Percentiles rank a stretch among this genome's conserved stretches.
Conservation (phyloP, 2,888 invertebrate genomes). For the Camponotus fellah region DNA sequence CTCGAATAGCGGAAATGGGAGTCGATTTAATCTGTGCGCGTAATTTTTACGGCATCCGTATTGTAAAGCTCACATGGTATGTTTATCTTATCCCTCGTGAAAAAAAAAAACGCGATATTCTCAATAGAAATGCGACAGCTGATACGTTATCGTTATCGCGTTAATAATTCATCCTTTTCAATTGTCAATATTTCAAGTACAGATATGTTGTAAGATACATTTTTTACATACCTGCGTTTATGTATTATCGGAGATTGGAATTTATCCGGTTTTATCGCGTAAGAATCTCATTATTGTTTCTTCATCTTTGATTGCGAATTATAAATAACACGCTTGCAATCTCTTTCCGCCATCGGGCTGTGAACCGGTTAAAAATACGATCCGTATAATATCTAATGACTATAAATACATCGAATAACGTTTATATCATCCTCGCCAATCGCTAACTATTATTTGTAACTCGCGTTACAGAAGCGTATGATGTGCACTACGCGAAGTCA, state of each 20-base stretch:
- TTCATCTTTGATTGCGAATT: constrained; percentile 9
- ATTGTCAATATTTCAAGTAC: constrained; percentile 9
- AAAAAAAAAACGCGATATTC: background rate
- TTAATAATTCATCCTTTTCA: constrained; percentile 21
- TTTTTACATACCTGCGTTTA: background rate
- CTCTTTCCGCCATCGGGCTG: constrained; percentile 52
- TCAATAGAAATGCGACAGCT: constrained; percentile 5
- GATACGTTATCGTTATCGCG: constrained; percentile 8
- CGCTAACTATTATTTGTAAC: constrained; percentile 40
- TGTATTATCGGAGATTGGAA: constrained; percentile 1
- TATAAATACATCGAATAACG: constrained; percentile 48
- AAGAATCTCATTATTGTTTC: constrained; percentile 22
- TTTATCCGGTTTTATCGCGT: background rate
- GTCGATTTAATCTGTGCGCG: background rate
- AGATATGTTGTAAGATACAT: background rate
- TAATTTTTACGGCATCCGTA: background rate
- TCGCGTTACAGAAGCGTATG: background rate
- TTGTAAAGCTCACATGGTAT: background rate
- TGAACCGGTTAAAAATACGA: constrained; percentile 52
- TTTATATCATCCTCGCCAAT: constrained; percentile 38
- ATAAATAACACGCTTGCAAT: constrained; percentile 52
- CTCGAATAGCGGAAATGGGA: background rate
- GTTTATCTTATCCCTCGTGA: background rate
- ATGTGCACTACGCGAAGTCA: background rate
- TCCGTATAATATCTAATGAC: constrained; percentile 36